Evolutionary conservation across 2,113 vertebrate genomes (phyloP).

Genomic region (Ciconia maguari): DNA sequence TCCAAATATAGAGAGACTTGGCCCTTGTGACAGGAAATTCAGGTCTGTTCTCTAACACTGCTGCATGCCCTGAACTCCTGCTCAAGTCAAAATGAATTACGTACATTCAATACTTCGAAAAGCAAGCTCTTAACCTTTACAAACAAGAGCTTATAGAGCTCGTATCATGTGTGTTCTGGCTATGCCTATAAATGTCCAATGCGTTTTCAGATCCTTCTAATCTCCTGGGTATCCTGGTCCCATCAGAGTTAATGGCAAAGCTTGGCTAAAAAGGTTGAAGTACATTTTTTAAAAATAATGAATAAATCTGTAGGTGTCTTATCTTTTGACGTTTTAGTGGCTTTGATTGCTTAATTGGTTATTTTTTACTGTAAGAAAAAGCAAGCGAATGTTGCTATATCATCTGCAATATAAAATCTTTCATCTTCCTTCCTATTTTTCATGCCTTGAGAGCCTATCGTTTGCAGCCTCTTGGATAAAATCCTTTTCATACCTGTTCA

Average conservation of each 20-base stretch:
- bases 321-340: not conserved
- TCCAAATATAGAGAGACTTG: conserved; percentile 8
- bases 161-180: not conserved
- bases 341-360: not conserved
- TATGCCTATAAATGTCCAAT: not conserved
- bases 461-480: not conserved
- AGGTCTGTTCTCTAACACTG: conserved; percentile 6
- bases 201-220: not conserved
- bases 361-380: not conserved
- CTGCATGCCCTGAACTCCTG: not conserved
- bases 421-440: conserved; percentile 9
- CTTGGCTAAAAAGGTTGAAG: not conserved
- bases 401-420: not conserved
- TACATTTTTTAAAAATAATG: fast-evolving
- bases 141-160: not conserved
- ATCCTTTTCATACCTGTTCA: not conserved
- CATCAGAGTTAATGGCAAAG: not conserved
- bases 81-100: not conserved
- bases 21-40: conserved; percentile 41
- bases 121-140: conserved; percentile 23
- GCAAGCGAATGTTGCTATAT: not conserved
- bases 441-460: not conserved
- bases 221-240: not conserved
- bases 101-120: not conserved
- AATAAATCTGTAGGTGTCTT: not conserved